Base-by-base conservation (phyloP, 2,888 invertebrate genomes). In the Drosophila percnosoma region DNA sequence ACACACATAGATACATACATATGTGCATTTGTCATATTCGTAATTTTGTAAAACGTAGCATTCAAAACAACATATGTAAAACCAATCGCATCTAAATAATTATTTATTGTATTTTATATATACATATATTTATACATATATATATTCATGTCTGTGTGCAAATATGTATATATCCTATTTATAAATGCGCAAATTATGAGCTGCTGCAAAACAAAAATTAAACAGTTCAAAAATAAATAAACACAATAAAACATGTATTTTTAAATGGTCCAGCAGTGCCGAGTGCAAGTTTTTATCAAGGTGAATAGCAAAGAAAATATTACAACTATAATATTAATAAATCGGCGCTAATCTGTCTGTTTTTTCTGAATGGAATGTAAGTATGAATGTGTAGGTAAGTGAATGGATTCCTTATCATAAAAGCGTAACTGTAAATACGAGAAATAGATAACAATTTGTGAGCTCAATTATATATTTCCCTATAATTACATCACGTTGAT, bases 71-170 rank as follows among this genome's bases (percentile, higher is more conserved):
- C 40, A 38, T 36, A 38, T 29, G 24, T 51, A 21, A 62, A 67
- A 18, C n/a, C 51, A 58, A 40, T 45, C 54, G 21, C 48, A 66
- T 71, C 63, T 11, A 36, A 49, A 48, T 68, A 78, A 54, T 73
- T 78, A 90, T 90, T 83, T 90, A 90, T 83, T 90, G 49, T 83
- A 90, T 58, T 90, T 88, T 72, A 72, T 74, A 76, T 65, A 62
- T 57, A n/a, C 10, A 18, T 27, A 15, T 1, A 54, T 13, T 29
- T 6, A 54, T 10, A 34, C 7, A 18, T 11, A 24, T 21, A 24
- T 27, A 54, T 6, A 27, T n/a, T 27, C 4, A 27, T 13, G 2
- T 15, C 6, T 18, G 34, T 13, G 24, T 27, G n/a, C n/a, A 52
- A n/a, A 21, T 29, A 51, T 29, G 29, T 76, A 80, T 62, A 52